phyloP scores from a whole-genome alignment of 2,113 vertebrate genomes.

The Chaenocephalus aceratus region DNA sequence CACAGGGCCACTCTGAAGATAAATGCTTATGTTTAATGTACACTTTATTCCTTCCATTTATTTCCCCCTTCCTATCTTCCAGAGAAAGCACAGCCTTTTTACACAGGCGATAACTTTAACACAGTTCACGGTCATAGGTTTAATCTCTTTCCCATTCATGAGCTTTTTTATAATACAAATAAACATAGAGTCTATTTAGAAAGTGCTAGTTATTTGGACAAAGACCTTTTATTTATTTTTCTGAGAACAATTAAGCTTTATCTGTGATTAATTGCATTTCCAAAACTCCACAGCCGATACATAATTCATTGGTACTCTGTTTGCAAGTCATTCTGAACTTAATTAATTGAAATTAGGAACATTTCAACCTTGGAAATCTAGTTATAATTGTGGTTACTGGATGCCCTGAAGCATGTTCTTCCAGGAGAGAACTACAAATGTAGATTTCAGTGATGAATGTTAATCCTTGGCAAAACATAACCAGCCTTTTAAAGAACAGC shows the following conservation, averaged over 20 bases:
- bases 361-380: background rate
- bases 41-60: background rate
- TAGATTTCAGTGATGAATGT: background rate
- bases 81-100: background rate
- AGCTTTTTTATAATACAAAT: constrained; percentile 15
- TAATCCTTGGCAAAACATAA: background rate
- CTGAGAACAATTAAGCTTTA: background rate
- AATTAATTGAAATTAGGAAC: background rate
- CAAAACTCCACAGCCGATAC: background rate
- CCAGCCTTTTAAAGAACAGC: too few relatives aligned
- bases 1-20: background rate
- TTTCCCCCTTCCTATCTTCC: background rate
- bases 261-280: background rate
- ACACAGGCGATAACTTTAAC: constrained; percentile 17
- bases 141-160: constrained; percentile 1
- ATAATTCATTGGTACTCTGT: too few relatives aligned
- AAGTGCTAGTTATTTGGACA: background rate
- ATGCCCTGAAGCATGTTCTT: background rate
- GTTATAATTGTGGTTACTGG: background rate
- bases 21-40: background rate
- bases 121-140: constrained; percentile 7
- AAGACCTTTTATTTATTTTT: background rate
- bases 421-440: background rate
- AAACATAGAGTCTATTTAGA: background rate
- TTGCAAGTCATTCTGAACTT: background rate